A percentile compares a stretch with the other conserved stretches of the same genome.
Evolutionary conservation across 2,113 vertebrate genomes (phyloP).

Genomic region (Nerophis ophidion): DNA sequence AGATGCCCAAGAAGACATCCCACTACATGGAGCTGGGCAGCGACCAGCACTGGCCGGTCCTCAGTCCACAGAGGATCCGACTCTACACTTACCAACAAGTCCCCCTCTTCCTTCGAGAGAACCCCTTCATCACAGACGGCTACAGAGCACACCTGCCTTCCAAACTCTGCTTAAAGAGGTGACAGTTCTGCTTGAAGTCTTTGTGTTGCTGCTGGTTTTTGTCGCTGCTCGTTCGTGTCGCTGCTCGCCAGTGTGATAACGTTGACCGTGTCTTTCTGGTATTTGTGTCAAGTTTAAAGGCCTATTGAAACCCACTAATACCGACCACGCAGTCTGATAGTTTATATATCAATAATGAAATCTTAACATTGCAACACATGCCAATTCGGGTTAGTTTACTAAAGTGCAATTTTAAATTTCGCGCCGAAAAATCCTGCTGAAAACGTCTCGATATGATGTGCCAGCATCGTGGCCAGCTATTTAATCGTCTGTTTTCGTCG

Average conservation of each 20-base stretch:
- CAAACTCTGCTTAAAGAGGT: conserved; percentile 92
- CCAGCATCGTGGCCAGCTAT: no score
- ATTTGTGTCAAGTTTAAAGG: conserved; percentile 95
- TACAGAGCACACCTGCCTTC: conserved; percentile 95
- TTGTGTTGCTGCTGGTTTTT: no score
- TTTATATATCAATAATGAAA: no score
- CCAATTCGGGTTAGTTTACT: no score
- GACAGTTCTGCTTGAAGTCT: background rate
- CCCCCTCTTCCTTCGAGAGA: conserved; percentile 90
- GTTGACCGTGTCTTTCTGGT: conserved; percentile 70
- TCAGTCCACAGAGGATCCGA: conserved; percentile 87
- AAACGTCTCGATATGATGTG: no score
- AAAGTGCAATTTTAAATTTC: no score
- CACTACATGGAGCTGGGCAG: conserved; percentile 93
- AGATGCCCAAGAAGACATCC: conserved; percentile 85
- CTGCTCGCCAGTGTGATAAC: background rate
- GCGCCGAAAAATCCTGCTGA: no score
- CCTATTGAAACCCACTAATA: no score
- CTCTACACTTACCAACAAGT: conserved; percentile 96
- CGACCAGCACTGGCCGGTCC: conserved; percentile 92
- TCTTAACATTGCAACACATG: no score
- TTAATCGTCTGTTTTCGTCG: no score
- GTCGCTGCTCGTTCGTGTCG: no score
- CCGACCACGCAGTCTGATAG: no score
- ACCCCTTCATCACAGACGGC: conserved; percentile 96